A percentile compares a stretch with the other conserved stretches of the same genome.
Conservation (phyloP, 2,888 invertebrate genomes). For the Epirrhoe tristata region DNA sequence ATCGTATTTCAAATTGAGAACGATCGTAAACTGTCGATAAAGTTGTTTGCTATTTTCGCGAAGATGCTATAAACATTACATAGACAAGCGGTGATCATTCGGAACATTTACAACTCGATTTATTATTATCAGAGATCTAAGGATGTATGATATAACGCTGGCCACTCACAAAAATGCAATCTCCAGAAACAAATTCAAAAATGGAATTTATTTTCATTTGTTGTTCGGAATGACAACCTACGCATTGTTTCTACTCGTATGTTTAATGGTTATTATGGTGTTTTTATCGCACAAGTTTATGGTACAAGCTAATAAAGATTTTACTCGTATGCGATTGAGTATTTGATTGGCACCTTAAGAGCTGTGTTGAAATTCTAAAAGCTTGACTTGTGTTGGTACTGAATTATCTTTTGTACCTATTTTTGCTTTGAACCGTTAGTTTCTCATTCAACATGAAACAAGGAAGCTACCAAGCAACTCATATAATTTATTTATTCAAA, state of each 20-base stretch:
- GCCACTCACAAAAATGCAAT: background rate
- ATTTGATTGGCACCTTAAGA: conserved; percentile 18
- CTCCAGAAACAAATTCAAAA: conserved; percentile 15
- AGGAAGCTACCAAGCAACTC: background rate
- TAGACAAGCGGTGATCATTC: conserved; percentile 4
- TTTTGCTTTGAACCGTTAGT: background rate
- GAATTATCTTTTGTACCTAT: background rate
- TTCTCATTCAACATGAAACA: background rate
- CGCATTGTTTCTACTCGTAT: conserved; percentile 52
- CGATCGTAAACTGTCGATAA: conserved; percentile 62
- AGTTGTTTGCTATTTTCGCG: conserved; percentile 56
- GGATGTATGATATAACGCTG: background rate
- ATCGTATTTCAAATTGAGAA: conserved; percentile 60
- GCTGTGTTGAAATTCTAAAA: conserved; percentile 9
- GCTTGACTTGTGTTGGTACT: background rate
- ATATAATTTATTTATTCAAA: too few relatives aligned
- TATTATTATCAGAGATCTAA: background rate
- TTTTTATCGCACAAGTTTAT: conserved; percentile 40
- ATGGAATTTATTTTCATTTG: conserved; percentile 11
- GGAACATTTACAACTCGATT: background rate
- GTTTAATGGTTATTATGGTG: conserved; percentile 48
- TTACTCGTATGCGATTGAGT: conserved; percentile 35
- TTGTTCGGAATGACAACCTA: conserved; percentile 59
- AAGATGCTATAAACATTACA: conserved; percentile 6
- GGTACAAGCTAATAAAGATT: conserved; percentile 44